A percentile compares a stretch with the other conserved stretches of the same genome.
Conservation (phyloP, 2,797 vertebrate species). For the Pipistrellus pygmaeus region DNA sequence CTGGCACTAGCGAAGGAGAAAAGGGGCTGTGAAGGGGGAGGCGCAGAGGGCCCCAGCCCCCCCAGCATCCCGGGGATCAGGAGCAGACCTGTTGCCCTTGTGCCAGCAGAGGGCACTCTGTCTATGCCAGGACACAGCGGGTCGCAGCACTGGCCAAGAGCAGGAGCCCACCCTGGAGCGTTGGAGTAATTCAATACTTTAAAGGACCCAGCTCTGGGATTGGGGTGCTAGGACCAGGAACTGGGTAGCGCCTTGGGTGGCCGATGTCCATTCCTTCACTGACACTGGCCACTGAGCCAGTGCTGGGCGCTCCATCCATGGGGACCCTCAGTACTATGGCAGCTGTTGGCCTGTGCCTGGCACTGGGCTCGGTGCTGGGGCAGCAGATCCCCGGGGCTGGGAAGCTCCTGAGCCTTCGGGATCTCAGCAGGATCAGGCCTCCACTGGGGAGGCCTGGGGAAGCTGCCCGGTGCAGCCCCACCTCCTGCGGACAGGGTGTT, state of each 20-base stretch:
- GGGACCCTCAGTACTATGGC: too few species aligned
- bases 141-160: neutral
- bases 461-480: neutral
- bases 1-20: neutral
- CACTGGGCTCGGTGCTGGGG: too few species aligned
- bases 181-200: neutral
- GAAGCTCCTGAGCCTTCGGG: neutral
- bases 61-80: neutral
- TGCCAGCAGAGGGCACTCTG: neutral
- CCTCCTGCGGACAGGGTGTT: neutral
- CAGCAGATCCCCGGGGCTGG: neutral
- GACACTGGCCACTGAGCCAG: too few species aligned
- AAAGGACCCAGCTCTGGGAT: neutral
- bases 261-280: neutral
- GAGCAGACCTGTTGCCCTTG: neutral
- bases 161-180: neutral
- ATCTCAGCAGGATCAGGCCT: neutral
- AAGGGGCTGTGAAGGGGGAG: neutral
- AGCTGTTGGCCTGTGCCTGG: neutral
- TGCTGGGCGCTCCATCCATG: neutral
- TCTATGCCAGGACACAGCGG: neutral
- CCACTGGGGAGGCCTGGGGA: neutral
- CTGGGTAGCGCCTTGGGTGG: neutral
- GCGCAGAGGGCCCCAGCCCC: neutral
- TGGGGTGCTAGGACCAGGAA: neutral